Evolutionary conservation across 2,797 vertebrate species (phyloP).

Genomic region (Melanotaenia trifasciata): DNA sequence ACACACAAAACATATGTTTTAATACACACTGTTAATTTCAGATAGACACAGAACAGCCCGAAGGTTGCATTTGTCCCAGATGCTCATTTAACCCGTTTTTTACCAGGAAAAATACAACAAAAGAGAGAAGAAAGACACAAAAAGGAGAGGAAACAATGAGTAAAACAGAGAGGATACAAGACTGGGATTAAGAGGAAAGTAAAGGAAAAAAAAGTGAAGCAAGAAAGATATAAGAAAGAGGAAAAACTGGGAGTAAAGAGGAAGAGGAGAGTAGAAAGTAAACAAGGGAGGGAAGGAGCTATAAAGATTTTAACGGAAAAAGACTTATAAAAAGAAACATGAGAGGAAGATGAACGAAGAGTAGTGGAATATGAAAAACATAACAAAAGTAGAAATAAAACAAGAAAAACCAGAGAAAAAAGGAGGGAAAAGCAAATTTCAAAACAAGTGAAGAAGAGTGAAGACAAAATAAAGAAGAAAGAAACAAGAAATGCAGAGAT

Average conservation of each 20-base stretch:
- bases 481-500: background rate
- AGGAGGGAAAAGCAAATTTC: background rate
- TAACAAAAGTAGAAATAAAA: background rate
- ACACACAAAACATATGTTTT: background rate
- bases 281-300: background rate
- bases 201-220: background rate
- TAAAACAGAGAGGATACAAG: background rate
- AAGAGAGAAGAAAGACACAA: background rate
- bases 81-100: constrained; percentile 34
- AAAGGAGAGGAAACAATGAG: background rate
- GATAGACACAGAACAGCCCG: constrained; percentile 20
- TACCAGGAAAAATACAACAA: background rate
- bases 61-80: constrained; percentile 41
- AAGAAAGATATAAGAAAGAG: background rate
- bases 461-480: background rate
- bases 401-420: background rate
- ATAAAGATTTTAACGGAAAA: background rate
- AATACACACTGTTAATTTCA: background rate
- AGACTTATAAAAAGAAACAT: background rate
- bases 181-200: background rate
- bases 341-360: background rate
- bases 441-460: background rate
- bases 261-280: background rate
- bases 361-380: too few relatives aligned
- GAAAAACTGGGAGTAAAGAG: background rate